Evolutionary conservation across 2,797 vertebrate species (phyloP).

Genomic region (Scolopax rusticola): DNA sequence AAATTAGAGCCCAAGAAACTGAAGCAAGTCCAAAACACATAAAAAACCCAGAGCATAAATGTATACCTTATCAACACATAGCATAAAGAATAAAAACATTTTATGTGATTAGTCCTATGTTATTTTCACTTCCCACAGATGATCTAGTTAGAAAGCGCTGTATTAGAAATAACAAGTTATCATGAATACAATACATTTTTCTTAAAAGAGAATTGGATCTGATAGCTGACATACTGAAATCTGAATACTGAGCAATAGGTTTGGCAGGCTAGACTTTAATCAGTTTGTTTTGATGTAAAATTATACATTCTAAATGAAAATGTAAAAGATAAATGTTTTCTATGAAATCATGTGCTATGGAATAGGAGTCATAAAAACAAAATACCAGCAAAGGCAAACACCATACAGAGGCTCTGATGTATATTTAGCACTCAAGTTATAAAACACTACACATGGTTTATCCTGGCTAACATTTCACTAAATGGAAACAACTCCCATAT

Average conservation of each 20-base stretch:
- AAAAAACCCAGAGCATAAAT: neutral
- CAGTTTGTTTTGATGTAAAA: neutral
- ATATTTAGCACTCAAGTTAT: neutral
- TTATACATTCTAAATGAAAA: neutral
- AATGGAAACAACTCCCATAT: neutral
- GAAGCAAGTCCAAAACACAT: neutral
- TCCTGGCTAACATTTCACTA: neutral
- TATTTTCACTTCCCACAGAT: neutral
- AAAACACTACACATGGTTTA: neutral
- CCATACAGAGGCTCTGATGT: neutral
- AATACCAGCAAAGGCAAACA: neutral
- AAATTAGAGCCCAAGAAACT: neutral
- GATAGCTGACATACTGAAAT: neutral
- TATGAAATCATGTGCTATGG: neutral
- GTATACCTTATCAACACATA: neutral
- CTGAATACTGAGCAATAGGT: neutral
- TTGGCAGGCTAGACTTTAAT: neutral
- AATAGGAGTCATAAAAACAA: neutral
- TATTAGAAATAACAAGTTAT: neutral
- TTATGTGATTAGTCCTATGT: neutral
- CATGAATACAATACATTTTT: neutral
- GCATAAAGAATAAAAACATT: fast-evolving
- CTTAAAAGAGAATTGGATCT: neutral
- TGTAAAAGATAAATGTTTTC: neutral
- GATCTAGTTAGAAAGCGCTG: neutral